These are phyloP conservation scores for Epinephelus awoara DNA, from an alignment of 2,797 vertebrate species.

Conservation along the genomic window DNA sequence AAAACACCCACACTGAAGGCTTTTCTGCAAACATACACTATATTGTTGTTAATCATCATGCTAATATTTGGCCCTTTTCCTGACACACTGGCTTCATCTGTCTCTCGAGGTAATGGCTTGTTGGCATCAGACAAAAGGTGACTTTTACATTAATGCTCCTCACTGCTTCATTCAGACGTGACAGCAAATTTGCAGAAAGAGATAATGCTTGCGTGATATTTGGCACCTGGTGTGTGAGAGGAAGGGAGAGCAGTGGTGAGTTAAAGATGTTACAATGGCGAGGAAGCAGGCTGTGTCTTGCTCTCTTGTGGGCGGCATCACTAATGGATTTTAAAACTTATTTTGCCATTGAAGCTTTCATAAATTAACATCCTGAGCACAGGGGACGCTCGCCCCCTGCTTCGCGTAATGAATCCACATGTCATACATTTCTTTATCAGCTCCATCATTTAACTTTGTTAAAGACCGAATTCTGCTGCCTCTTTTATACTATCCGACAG, in stretches of 20 bases:
- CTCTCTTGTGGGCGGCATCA: not conserved
- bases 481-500: not conserved
- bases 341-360: not conserved
- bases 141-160: not conserved
- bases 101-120: not conserved
- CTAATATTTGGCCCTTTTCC: not conserved
- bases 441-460: not conserved
- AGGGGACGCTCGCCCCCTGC: not conserved
- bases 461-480: not conserved
- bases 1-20: not conserved
- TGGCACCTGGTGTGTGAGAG: not conserved
- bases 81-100: not conserved
- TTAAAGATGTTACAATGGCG: not conserved
- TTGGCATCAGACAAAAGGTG: not conserved
- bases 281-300: not conserved
- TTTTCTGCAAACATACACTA: not conserved
- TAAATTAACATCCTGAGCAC: not conserved
- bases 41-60: not conserved
- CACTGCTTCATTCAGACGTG: not conserved
- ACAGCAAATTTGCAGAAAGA: not conserved
- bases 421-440: not conserved
- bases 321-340: not conserved
- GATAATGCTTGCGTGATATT: not conserved
- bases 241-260: not conserved
- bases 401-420: not conserved